Evolutionary conservation across 2,888 invertebrate species (phyloP), one percentile per base, ranked within the genome.

Genomic region (Andrena trimmerana): DNA sequence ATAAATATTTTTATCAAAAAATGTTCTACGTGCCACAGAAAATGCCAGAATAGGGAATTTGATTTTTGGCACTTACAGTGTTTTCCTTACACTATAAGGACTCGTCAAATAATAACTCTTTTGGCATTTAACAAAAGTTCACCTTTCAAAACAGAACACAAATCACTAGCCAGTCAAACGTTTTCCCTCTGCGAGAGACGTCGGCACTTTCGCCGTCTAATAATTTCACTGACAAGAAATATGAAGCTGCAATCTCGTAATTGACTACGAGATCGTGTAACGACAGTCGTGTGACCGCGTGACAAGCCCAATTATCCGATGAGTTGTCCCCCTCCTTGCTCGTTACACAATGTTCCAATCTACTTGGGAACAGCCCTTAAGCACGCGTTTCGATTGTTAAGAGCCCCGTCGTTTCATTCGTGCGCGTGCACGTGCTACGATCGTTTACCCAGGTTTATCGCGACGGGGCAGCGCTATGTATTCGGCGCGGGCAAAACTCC

Each of bases 291-390:
- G 67, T 48, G 68, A 63, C 69, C 77, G 70, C 76, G 80, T 83
- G 88, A 86, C 86, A 88, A 80, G 78, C 78, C 74, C 86, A 88
- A 87, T 87, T 87, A 87, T 68, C 79, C 80, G 78, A 82, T 78
- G 73, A 82, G 75, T 81, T 65, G 75, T 63, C 57, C 31, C 50
- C 63, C 65, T 33, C 52, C 27, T 57, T 10, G 50, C 73, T 29
- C 62, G 78, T 85, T 84, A 76, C 66, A 62, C 85, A 76, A 85
- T 73, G 78, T 77, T 75, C 84, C 86, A 84, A 86, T 86, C 78
- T 82, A 74, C 70, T 77, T 57, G 71, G 75, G 62, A 82, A 84
- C 81, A 79, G 50, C 73, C 80, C 80, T 81, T 75, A 80, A 86
- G 72, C 70, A 70, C 75, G 68, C 69, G 72, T 72, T 81, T 66